Percentiles rank a stretch among this genome's conserved stretches.
Conservation (phyloP, 2,888 invertebrate genomes). For the Cordilura impudica region DNA sequence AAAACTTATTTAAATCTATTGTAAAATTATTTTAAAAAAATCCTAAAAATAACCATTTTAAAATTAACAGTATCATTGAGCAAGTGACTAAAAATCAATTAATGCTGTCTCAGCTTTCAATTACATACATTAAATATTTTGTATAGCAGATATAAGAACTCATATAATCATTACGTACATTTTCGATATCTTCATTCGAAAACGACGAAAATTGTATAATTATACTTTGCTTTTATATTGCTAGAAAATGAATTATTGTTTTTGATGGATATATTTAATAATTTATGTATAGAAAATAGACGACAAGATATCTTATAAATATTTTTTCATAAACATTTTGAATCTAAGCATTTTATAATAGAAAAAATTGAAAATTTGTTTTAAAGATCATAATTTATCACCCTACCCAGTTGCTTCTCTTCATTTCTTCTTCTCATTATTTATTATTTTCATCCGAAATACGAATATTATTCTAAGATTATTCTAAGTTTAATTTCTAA, state of each 20-base stretch:
- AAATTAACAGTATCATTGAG: conserved; percentile 13
- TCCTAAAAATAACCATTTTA: background rate
- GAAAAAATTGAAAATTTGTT: background rate
- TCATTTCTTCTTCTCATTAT: conserved; percentile 7
- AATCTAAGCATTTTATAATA: too few relatives aligned
- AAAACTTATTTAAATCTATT: background rate
- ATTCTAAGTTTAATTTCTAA: background rate
- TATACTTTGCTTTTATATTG: background rate
- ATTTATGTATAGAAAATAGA: too few relatives aligned
- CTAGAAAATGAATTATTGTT: background rate
- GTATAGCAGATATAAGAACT: conserved; percentile 1
- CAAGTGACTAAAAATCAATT: conserved; percentile 33
- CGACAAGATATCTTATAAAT: too few relatives aligned
- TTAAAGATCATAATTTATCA: background rate
- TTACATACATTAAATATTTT: background rate
- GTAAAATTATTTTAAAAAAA: background rate
- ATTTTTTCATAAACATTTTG: too few relatives aligned
- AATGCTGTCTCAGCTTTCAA: conserved; percentile 44
- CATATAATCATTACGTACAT: conserved; percentile 2
- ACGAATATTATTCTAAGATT: conserved; percentile 51
- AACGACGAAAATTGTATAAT: background rate
- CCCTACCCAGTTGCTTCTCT: background rate
- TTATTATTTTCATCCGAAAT: conserved; percentile 24
- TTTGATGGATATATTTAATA: conserved; percentile 6
- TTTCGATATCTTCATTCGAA: background rate